Conservation (phyloP, 92 coral and sea anemone species). For the Parazoanthus swiftii region DNA sequence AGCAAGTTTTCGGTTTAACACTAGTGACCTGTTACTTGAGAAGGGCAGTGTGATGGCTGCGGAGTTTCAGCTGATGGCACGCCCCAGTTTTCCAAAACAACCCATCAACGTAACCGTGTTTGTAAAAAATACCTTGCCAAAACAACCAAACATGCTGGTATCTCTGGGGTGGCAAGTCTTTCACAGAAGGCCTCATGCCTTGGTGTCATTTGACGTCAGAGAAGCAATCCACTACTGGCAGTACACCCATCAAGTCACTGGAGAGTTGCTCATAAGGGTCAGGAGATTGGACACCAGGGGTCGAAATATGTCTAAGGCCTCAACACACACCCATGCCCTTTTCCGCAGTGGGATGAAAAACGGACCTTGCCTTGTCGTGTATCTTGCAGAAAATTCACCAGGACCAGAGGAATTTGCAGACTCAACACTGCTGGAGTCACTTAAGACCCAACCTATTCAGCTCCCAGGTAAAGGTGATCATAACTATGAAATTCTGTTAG, state of each 20-base stretch:
- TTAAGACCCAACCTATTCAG: background rate
- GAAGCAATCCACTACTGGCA: background rate
- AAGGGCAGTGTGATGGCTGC: slow-evolving; percentile 12
- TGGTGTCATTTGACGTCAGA: slow-evolving; percentile 7
- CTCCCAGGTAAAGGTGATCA: background rate
- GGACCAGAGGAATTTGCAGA: too few species aligned
- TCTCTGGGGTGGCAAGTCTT: slow-evolving; percentile 6
- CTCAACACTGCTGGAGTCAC: too few species aligned
- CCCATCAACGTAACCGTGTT: slow-evolving; percentile 16
- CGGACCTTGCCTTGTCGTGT: slow-evolving; percentile 24
- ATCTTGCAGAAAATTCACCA: background rate
- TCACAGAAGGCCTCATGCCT: background rate
- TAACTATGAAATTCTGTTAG: too few species aligned
- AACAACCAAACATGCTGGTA: background rate
- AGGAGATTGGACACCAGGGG: background rate
- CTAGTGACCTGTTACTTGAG: background rate
- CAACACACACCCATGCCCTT: background rate
- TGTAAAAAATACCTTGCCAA: background rate
- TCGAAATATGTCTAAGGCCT: background rate
- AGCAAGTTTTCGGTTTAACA: slow-evolving; percentile 14
- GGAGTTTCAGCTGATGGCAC: slow-evolving; percentile 9
- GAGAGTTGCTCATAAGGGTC: background rate
- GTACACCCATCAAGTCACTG: background rate
- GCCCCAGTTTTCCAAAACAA: background rate
- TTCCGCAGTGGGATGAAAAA: slow-evolving; percentile 3